Evolutionary conservation across 2,888 invertebrate genomes (phyloP), one percentile per base, ranked within the genome.

Genomic region (Campaea margaritaria): DNA sequence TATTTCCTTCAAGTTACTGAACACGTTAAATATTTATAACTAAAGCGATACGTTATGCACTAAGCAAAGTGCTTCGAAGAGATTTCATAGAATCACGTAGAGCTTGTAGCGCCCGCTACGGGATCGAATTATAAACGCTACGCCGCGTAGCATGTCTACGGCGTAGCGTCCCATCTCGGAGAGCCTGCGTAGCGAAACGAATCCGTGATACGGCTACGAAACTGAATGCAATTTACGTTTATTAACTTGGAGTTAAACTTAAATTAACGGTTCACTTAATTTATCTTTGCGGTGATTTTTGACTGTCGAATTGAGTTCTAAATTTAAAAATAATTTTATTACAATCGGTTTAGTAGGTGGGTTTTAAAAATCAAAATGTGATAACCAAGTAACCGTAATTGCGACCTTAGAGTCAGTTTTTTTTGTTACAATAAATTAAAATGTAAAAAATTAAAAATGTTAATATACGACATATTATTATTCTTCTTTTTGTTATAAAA

Each of bases 121-220:
- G 38, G 21, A 45, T 54, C 10, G 31, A 43, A 49, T 56, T 49
- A 56, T 48, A 48, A 41, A 58, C 38, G 54, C 54, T 51, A 52
- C 58, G 42, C 16, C 21, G 52, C 51, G 58, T 53, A 49, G 48
- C 48, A 12, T 28, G 41, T 41, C 50, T 50, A 50, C 36, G 36
- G 12, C 52, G 52, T 38, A 49, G 49, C 39, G 9, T 31, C 31
- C 7, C 28, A 39, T 50, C 34, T 51, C 34, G 58, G 48, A 53
- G 39, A 48, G 2, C 28, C 31, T 39, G 31, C 39, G 58, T 53
- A 49, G 58, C 48, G n/a, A 5, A 39, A 44, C 48, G 31, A 53
- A 48, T 52, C 39, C 48, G 27, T 58, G 5, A 53, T 48, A 41
- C 21, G 21, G 15, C 5, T 16, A 52, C 15, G 36, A 15, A 43